phyloP scores from a whole-genome alignment of 53 echinoderm and acorn worm species.

The Zoroaster sp. region DNA sequence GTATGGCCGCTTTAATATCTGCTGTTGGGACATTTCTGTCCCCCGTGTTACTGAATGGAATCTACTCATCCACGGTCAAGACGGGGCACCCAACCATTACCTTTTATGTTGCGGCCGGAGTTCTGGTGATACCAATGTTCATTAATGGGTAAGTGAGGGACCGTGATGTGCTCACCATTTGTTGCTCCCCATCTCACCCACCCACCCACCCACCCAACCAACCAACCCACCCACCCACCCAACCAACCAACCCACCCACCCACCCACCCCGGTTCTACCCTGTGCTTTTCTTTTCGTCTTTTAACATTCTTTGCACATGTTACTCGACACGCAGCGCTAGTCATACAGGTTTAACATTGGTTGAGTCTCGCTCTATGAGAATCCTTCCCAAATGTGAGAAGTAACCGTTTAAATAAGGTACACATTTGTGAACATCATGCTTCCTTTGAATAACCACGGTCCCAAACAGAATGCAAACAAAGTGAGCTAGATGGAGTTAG shows the following conservation, averaged over 20 bases:
- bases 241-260: not conserved
- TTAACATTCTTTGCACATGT: not conserved
- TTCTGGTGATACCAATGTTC: constrained; percentile 41
- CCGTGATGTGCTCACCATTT: not conserved
- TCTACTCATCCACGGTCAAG: constrained; percentile 51
- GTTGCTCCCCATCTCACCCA: not conserved
- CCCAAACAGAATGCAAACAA: no score
- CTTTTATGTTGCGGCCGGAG: constrained; percentile 58
- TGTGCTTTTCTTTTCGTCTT: not conserved
- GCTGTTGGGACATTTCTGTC: constrained; percentile 54
- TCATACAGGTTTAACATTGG: no score
- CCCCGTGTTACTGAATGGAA: constrained; percentile 49
- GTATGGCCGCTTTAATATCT: not conserved
- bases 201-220: not conserved
- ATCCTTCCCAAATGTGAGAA: no score
- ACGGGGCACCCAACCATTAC: constrained; percentile 35
- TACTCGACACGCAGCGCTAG: no score
- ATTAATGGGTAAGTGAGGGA: constrained; percentile 43
- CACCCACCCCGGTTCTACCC: not conserved
- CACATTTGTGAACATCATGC: no score
- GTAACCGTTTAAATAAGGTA: no score
- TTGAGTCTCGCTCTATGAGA: no score
- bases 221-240: not conserved
- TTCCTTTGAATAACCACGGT: no score
- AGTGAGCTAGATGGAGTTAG: no score